Conservation (phyloP, 2,113 vertebrate species). For the Coptodon bakossiorum region DNA sequence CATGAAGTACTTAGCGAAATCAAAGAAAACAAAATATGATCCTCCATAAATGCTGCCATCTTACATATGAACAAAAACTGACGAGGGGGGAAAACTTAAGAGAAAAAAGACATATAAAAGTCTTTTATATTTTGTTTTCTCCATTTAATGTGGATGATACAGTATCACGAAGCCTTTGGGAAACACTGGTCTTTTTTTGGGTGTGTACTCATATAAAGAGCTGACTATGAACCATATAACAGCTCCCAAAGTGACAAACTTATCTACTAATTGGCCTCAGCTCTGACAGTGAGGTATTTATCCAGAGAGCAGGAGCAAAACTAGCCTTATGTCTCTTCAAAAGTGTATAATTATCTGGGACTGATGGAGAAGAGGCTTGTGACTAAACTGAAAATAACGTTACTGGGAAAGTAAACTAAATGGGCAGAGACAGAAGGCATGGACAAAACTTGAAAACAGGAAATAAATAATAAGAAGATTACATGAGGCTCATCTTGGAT, state of each 20-base stretch:
- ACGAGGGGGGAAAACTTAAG: background rate
- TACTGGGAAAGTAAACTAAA: background rate
- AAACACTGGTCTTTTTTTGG: background rate
- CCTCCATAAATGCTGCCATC: background rate
- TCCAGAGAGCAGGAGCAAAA: background rate
- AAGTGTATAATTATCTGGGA: background rate
- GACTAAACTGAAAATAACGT: background rate
- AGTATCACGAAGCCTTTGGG: background rate
- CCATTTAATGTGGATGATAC: background rate
- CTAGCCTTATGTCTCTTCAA: background rate
- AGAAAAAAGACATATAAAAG: background rate
- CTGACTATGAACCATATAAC: background rate
- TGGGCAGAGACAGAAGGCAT: background rate
- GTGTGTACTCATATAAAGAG: slow-evolving; percentile 7
- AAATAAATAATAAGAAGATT: background rate
- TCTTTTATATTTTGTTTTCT: background rate
- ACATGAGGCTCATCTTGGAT: background rate
- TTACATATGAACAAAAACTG: background rate
- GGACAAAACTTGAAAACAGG: background rate
- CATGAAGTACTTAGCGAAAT: background rate
- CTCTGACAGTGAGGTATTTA: background rate
- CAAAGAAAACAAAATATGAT: background rate
- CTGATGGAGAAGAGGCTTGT: background rate
- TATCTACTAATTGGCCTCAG: slow-evolving; percentile 20
- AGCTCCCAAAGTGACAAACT: slow-evolving; percentile 1